phyloP scores from a whole-genome alignment of 1,140 invertebrate genomes.

The Neuroterus valhalla region DNA sequence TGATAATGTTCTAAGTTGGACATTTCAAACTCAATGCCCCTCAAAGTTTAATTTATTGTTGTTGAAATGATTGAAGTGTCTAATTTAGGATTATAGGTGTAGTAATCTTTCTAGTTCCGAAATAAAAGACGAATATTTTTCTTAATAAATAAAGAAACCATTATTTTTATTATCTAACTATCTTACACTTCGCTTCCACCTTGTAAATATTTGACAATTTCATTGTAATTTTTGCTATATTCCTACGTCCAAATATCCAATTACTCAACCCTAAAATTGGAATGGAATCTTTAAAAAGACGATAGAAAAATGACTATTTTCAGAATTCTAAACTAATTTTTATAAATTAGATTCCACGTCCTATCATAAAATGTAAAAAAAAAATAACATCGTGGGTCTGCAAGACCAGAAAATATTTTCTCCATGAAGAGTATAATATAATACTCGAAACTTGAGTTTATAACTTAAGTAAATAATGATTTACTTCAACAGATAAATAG shows the following conservation, averaged over 20 bases:
- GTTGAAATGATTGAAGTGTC: too few relatives aligned
- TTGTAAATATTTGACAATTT: background rate
- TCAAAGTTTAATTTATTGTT: too few relatives aligned
- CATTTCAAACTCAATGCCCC: too few relatives aligned
- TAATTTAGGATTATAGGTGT: too few relatives aligned
- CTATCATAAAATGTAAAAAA: background rate
- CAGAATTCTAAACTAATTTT: background rate
- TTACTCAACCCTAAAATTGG: background rate
- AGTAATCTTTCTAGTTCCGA: too few relatives aligned
- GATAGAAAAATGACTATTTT: background rate
- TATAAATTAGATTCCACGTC: background rate
- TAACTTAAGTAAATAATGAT: too few relatives aligned
- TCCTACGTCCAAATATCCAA: background rate
- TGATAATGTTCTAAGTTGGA: too few relatives aligned
- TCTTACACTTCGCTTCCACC: background rate
- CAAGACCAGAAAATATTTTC: too few relatives aligned
- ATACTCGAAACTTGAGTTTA: too few relatives aligned
- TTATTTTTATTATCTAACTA: background rate
- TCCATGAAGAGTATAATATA: too few relatives aligned
- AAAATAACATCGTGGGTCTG: background rate
- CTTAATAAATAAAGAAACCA: constrained; percentile 19
- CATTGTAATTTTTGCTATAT: background rate
- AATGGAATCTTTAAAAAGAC: background rate
- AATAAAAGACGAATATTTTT: background rate
- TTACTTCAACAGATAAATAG: too few relatives aligned